phyloP scores from a whole-genome alignment of 2,797 vertebrate genomes.

The Chiloscyllium punctatum region DNA sequence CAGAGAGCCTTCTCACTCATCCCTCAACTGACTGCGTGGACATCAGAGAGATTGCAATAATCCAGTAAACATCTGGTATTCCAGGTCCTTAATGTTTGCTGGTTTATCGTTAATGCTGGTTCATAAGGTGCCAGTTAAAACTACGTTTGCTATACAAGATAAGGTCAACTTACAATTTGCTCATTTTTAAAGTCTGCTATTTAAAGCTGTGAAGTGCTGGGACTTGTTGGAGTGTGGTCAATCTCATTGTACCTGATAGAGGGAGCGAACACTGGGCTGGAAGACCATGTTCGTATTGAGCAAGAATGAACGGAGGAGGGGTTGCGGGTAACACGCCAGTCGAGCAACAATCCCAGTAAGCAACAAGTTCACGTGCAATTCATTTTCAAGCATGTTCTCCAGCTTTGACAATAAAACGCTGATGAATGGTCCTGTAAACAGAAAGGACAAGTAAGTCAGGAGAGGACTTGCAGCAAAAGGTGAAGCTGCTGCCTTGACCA shows the following conservation, averaged over 20 bases:
- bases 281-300: conserved; percentile 97
- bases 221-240: not conserved
- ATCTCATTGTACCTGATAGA: conserved; percentile 76
- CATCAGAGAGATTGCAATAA: too few species aligned
- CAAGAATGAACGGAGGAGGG: conserved; percentile 88
- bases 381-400: conserved; percentile 95
- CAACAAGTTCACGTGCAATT: conserved; percentile 85
- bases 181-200: not conserved
- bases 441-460: not conserved
- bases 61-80: too few species aligned
- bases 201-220: not conserved
- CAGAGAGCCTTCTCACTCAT: too few species aligned
- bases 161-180: not conserved
- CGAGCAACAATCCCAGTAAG: conserved; percentile 91
- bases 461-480: not conserved
- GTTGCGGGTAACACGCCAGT: conserved; percentile 87
- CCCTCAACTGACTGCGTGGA: too few species aligned
- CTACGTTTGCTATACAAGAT: not conserved
- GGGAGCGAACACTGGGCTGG: conserved; percentile 87
- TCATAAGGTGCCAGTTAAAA: too few species aligned
- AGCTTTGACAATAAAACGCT: conserved; percentile 90
- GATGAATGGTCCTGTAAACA: conserved; percentile 79
- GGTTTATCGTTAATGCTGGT: too few species aligned
- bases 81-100: too few species aligned
- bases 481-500: not conserved